Conservation (phyloP, 2,888 invertebrate genomes). For the Entomobrya multifasciata region DNA sequence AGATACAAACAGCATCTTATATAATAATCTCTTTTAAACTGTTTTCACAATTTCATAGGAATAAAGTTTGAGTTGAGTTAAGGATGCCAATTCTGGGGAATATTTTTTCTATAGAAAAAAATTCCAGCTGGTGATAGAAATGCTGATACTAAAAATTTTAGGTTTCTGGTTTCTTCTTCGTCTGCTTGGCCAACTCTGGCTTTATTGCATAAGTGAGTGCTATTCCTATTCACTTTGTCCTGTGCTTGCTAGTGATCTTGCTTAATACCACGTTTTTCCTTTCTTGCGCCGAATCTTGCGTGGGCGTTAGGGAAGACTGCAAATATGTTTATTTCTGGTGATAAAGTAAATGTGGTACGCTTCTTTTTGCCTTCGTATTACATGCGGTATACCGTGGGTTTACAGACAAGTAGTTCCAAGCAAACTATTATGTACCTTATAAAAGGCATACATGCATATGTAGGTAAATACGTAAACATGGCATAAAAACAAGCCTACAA, state of each 20-base stretch:
- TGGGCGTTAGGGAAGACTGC: slow-evolving; percentile 60
- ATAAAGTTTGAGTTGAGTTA: too few relatives aligned
- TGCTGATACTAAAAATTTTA: neutral
- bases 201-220: neutral
- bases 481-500: neutral
- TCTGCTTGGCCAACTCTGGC: neutral
- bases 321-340: neutral
- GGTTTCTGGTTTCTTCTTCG: neutral
- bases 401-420: neutral
- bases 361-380: too few relatives aligned
- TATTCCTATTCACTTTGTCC: neutral
- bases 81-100: slow-evolving; percentile 1
- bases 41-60: too few relatives aligned
- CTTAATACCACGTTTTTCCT: neutral
- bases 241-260: neutral
- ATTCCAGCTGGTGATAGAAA: slow-evolving; percentile 1
- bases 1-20: too few relatives aligned
- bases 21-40: too few relatives aligned
- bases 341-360: slow-evolving; percentile 18
- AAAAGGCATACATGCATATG: neutral
- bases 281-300: slow-evolving; percentile 75
- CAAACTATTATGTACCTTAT: neutral
- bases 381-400: neutral
- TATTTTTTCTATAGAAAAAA: neutral
- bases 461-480: neutral